A percentile compares a stretch with the other conserved stretches of the same genome.
These are phyloP conservation scores for Dolichallabes microphthalmus DNA, from an alignment of 2,113 vertebrate genomes.

Conservation along the genomic window DNA sequence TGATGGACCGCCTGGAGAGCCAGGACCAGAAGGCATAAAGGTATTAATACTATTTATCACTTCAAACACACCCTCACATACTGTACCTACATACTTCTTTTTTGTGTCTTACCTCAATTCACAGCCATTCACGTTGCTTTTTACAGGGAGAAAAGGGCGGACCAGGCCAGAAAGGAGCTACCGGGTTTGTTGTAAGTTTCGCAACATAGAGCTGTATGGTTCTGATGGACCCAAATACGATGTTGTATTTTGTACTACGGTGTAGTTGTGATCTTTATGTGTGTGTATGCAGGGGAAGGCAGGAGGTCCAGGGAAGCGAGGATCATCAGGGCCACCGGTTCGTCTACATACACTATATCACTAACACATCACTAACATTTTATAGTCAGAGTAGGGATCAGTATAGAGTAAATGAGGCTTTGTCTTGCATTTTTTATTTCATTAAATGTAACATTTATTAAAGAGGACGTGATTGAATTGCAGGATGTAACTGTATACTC, in stretches of 20 bases:
- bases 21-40: conserved; percentile 84
- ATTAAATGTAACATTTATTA: background rate
- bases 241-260: background rate
- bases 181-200: conserved; percentile 84
- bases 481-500: background rate
- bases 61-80: background rate
- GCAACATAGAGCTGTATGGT: background rate
- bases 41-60: conserved; percentile 61
- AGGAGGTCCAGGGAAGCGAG: conserved; percentile 86
- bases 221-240: background rate
- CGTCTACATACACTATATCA: conserved; percentile 60
- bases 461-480: background rate
- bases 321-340: conserved; percentile 80
- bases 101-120: background rate
- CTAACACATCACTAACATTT: too few relatives aligned
- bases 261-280: conserved; percentile 13
- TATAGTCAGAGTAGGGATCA: too few relatives aligned
- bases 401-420: background rate
- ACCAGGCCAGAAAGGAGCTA: conserved; percentile 79
- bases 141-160: conserved; percentile 87
- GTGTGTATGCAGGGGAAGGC: conserved; percentile 81
- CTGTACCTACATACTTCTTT: background rate
- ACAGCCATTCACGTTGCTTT: conserved; percentile 44
- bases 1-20: conserved; percentile 85
- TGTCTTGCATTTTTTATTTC: too few relatives aligned